Conservation (phyloP, 2,888 invertebrate genomes). For the Sussaba pulchella region DNA sequence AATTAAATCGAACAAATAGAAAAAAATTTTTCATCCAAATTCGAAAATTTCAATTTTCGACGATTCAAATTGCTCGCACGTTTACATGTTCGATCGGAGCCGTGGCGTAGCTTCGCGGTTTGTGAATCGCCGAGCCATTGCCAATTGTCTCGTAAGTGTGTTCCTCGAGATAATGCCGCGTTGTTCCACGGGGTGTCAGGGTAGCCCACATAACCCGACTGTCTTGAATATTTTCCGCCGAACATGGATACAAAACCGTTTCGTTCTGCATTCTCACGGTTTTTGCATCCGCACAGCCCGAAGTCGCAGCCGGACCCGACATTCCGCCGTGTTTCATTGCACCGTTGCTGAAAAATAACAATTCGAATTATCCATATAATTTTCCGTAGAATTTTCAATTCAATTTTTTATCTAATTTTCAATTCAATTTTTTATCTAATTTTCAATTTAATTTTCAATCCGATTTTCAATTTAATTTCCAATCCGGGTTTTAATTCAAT, state of each 20-base stretch:
- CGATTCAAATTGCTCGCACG: conserved; percentile 78
- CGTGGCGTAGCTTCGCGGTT: neutral
- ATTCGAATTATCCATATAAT: neutral
- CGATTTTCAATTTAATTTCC: no score
- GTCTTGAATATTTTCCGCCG: conserved; percentile 87
- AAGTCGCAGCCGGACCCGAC: conserved; percentile 79
- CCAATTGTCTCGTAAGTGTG: conserved; percentile 83
- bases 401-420: no score
- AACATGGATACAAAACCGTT: conserved; percentile 86
- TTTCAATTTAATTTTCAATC: no score
- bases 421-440: no score
- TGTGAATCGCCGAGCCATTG: conserved; percentile 71
- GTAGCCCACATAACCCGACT: conserved; percentile 93
- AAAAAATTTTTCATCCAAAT: no score
- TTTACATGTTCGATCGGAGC: conserved; percentile 84
- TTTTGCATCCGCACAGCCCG: conserved; percentile 81
- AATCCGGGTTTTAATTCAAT: no score
- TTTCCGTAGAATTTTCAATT: no score
- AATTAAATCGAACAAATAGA: no score
- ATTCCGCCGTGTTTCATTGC: conserved; percentile 80
- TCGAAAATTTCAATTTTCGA: no score
- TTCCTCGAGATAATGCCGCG: conserved; percentile 87
- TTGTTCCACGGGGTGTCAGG: conserved; percentile 91
- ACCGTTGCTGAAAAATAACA: conserved; percentile 73
- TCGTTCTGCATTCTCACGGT: conserved; percentile 84